Percentiles rank a stretch among this genome's conserved stretches.
phyloP scores from a whole-genome alignment of 2,888 invertebrate species.

The Andricus curvator region DNA sequence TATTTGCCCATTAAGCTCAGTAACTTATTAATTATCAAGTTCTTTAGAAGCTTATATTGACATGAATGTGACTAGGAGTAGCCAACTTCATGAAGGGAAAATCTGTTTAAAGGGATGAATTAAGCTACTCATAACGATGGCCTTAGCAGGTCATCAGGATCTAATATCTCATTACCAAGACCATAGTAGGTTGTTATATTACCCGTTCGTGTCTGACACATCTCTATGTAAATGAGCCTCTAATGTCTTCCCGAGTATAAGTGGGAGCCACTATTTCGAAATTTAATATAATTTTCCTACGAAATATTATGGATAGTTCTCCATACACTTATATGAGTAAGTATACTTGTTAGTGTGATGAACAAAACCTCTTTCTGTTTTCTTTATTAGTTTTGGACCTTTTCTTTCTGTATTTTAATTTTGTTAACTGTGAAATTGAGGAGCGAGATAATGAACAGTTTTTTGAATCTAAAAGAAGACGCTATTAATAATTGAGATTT shows the following conservation, averaged over 20 bases:
- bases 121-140: background rate
- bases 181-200: background rate
- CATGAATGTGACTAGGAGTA: background rate
- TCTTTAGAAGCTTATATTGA: background rate
- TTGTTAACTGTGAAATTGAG: too few species aligned
- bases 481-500: too few species aligned
- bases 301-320: background rate
- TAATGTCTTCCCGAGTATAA: too few species aligned
- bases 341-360: background rate
- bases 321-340: too few species aligned
- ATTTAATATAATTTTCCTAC: background rate
- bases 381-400: background rate
- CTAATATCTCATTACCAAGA: conserved; percentile 23
- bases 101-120: background rate
- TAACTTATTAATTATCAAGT: background rate
- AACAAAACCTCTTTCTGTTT: background rate
- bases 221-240: too few species aligned
- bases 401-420: too few species aligned
- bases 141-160: background rate
- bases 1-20: background rate
- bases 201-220: too few species aligned
- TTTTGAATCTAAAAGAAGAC: too few species aligned
- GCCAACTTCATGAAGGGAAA: background rate
- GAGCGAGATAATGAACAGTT: too few species aligned
- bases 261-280: background rate